A percentile compares a stretch with the other conserved stretches of the same genome.
Evolutionary conservation across 2,113 vertebrate species (phyloP).

Genomic region (Lampris incognitus): DNA sequence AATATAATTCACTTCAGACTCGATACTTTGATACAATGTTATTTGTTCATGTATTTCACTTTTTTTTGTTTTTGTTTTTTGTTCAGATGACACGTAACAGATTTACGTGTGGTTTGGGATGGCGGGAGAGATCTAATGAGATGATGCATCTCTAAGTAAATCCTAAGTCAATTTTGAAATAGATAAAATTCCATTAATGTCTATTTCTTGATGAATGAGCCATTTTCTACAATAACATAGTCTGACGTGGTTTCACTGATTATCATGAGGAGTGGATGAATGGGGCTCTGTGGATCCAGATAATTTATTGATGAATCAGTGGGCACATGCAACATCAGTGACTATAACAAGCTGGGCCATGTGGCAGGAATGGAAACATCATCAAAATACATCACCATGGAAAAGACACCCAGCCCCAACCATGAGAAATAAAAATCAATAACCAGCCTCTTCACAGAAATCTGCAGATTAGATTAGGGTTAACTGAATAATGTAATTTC

Average conservation of each 20-base stretch:
- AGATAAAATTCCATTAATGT: too few relatives aligned
- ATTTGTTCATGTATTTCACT: too few relatives aligned
- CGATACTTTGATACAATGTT: too few relatives aligned
- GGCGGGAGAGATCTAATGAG: too few relatives aligned
- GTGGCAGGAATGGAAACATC: constrained; percentile 15
- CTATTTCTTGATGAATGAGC: too few relatives aligned
- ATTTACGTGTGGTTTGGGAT: too few relatives aligned
- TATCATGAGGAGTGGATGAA: neutral
- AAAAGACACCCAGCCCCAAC: constrained; percentile 23
- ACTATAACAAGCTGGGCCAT: constrained; percentile 16
- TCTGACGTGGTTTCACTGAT: neutral
- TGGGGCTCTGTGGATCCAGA: neutral
- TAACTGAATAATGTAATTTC: constrained; percentile 63
- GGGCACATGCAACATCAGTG: neutral
- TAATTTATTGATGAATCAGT: neutral
- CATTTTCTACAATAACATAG: too few relatives aligned
- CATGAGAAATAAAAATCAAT: constrained; percentile 51
- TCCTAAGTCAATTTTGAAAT: too few relatives aligned
- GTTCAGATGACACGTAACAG: too few relatives aligned
- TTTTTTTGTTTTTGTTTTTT: too few relatives aligned
- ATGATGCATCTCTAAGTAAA: too few relatives aligned
- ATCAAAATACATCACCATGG: constrained; percentile 36
- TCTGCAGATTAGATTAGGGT: constrained; percentile 56
- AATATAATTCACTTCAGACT: too few relatives aligned
- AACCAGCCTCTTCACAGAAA: constrained; percentile 28